Evolutionary conservation across 2,113 vertebrate genomes (phyloP), one percentile per base, ranked within the genome.

Genomic region (Galbula dea): DNA sequence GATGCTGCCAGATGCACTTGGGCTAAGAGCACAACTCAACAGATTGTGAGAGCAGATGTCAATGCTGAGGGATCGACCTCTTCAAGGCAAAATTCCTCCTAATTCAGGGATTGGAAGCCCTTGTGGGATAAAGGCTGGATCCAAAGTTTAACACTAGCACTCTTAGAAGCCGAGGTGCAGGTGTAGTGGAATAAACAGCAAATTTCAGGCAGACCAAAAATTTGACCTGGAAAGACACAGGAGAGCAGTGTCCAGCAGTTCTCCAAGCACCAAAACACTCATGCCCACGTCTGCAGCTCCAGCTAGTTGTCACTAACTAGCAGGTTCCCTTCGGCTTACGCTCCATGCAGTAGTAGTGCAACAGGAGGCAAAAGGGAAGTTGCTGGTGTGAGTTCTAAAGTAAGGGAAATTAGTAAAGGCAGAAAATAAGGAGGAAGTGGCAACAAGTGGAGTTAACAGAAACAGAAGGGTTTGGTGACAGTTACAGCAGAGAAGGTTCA

Each of bases 101-200:
- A 45, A 69, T 54, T 89, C 41, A 76, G 29, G 43, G 67, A 89
- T 69, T 73, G 89, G 63, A n/a, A 80, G 51, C 34, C 80, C 41
- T 29, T 4, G 51, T 29, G 37, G 54, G 79, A 54, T 30, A 91
- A 68, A 59, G 32, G 72, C 16, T 7, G 29, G 10, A 78, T 51
- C 27, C 49, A 62, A 80, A 83, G 43, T 83, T 91, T 49, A 83
- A 76, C 37, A 63, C 34, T 20, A 0, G 0, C 0, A 0, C 46
- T 73, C 62, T 65, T 54, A 79, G 62, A 71, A 84, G 30, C 78
- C 23, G 36, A 86, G 23, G 34, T 21, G 34, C 9, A 37, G 34
- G 26, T 0, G 0, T 81, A 74, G 82, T 65, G 58, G 58, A 95
- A 87, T 54, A 85, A 92, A 63, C 15, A 73, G 80, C 84, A 87